Conservation (phyloP, 2,888 invertebrate genomes). For the Napeogenes inachia region DNA sequence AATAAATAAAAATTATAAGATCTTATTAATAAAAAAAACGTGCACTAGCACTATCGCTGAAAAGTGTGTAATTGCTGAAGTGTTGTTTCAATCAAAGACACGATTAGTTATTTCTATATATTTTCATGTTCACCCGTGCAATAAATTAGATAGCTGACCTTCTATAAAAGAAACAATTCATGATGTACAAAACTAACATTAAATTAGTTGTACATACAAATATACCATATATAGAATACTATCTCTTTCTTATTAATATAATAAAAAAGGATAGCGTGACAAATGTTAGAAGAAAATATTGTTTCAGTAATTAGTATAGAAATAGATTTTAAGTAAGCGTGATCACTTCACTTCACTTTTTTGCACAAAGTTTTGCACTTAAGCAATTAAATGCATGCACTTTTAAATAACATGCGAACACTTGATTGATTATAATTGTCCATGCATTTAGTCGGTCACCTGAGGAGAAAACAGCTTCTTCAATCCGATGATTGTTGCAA, state of each 20-base stretch:
- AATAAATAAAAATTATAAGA: too few species aligned
- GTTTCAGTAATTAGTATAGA: not conserved
- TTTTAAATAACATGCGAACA: slow-evolving; percentile 7
- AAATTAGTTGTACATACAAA: slow-evolving; percentile 4
- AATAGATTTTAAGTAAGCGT: not conserved
- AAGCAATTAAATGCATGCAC: slow-evolving; percentile 19
- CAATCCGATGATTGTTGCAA: slow-evolving; percentile 88
- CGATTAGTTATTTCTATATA: not conserved
- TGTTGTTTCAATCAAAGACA: slow-evolving; percentile 1
- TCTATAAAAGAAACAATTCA: not conserved
- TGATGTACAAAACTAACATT: slow-evolving; percentile 1
- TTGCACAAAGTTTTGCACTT: slow-evolving; percentile 18
- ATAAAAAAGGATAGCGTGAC: slow-evolving; percentile 20
- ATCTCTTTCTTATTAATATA: slow-evolving; percentile 25
- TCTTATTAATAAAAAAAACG: too few species aligned
- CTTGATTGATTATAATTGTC: not conserved
- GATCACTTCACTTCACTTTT: slow-evolving; percentile 8
- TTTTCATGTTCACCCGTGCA: slow-evolving; percentile 1
- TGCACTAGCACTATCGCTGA: too few species aligned
- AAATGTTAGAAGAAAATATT: not conserved
- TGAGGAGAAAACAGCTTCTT: slow-evolving; percentile 88
- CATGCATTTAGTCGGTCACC: slow-evolving; percentile 56
- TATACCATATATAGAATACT: not conserved
- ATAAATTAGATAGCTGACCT: too few species aligned
- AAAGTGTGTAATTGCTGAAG: not conserved